Conservation (phyloP, 2,888 invertebrate species). For the Sphaerophoria rueppellii region DNA sequence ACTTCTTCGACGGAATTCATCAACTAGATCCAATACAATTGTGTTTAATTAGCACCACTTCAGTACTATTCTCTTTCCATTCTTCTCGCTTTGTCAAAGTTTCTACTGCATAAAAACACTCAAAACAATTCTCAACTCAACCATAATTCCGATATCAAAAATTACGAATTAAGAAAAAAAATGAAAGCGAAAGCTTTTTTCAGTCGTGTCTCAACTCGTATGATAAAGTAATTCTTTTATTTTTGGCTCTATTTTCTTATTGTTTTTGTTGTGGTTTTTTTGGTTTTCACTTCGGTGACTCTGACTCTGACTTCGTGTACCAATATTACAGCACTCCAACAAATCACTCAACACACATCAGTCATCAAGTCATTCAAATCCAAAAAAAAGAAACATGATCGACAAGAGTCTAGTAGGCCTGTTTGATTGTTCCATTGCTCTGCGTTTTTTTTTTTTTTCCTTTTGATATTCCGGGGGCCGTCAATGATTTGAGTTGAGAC, state of each 20-base stretch:
- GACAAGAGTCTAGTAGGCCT: conserved; percentile 59
- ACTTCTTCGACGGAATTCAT: too few species aligned
- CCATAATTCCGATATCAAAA: conserved; percentile 11
- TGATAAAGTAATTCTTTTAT: conserved; percentile 31
- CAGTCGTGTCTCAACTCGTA: conserved; percentile 10
- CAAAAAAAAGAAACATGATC: conserved; percentile 30
- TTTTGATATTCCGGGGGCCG: conserved; percentile 17
- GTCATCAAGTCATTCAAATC: conserved; percentile 21
- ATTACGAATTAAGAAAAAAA: conserved; percentile 26
- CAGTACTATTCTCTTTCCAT: not conserved
- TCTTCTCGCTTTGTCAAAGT: not conserved
- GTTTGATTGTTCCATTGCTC: not conserved
- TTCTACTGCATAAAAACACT: not conserved
- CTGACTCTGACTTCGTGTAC: conserved; percentile 53
- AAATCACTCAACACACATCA: conserved; percentile 42
- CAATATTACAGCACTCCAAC: conserved; percentile 54
- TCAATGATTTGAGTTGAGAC: conserved; percentile 49
- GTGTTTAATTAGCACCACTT: not conserved
- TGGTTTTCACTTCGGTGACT: conserved; percentile 34
- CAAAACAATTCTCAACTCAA: not conserved
- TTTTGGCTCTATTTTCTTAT: not conserved
- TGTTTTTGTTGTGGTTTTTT: not conserved
- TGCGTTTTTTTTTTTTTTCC: not conserved
- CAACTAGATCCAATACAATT: not conserved
- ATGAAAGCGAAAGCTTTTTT: conserved; percentile 67